Percentiles rank a stretch among this genome's conserved stretches.
Conservation (phyloP, 2,113 vertebrate species). For the Rostratula benghalensis region DNA sequence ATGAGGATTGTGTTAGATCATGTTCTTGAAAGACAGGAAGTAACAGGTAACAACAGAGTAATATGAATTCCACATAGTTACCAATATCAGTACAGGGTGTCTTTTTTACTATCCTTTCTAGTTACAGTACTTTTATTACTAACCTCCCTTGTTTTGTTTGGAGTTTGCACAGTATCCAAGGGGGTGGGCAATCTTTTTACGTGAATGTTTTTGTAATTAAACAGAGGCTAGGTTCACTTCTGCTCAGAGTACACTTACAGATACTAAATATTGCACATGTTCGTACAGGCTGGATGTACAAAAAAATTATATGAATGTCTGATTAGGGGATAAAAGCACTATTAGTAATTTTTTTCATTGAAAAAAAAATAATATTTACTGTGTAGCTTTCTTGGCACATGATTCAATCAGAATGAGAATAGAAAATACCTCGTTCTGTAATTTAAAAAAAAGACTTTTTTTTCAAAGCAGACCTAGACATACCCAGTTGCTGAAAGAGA, state of each 20-base stretch:
- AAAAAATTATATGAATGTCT: not conserved
- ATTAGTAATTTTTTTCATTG: not conserved
- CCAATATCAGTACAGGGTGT: not conserved
- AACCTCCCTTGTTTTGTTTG: not conserved
- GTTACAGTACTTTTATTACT: not conserved
- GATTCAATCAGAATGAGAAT: not conserved
- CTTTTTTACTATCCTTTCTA: not conserved
- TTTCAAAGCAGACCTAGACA: constrained; percentile 59
- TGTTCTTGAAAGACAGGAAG: not conserved
- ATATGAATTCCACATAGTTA: not conserved
- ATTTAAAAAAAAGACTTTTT: not conserved
- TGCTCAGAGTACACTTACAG: not conserved
- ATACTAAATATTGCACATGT: not conserved
- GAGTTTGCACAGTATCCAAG: not conserved
- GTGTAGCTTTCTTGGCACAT: not conserved
- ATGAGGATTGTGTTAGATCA: not conserved
- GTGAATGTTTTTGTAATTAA: not conserved
- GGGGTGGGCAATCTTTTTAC: not conserved
- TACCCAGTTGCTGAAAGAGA: constrained; percentile 97
- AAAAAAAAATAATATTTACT: not conserved
- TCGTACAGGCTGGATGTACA: not conserved
- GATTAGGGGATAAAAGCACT: not conserved
- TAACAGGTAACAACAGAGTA: not conserved
- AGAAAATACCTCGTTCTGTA: not conserved
- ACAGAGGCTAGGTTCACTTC: not conserved